Evolutionary conservation across 37 sponge, comb jelly and placozoan species (phyloP), one percentile per base, ranked within the genome.

Genomic region (Beroe ovata): DNA sequence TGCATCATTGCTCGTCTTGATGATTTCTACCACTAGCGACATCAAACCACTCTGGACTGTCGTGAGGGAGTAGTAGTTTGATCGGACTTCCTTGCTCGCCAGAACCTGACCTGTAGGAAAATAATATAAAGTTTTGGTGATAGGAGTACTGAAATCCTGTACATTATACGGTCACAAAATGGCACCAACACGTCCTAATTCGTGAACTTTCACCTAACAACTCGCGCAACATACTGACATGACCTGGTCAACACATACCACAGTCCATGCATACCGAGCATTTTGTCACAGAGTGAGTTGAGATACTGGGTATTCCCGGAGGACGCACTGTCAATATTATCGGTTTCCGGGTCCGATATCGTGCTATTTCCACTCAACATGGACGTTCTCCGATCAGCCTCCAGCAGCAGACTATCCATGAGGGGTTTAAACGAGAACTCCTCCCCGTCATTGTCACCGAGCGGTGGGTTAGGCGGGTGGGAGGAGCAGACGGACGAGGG

Each of bases 41-140:
- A 77, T 77, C 11, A 77, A 54, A 1, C 84, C 84, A 23, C 84
- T 77, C 84, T 77, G 54, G 2, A 77, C 69, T 14, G 25, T 66
- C 1, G 69, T 66, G 2, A 66, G 69, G 30, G 32, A 29, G 69
- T 66, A 66, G 69, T 66, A 66, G 16, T 30, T 29, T 1, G 8
- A 6, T 37, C 36, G 1, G 36, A 66, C 30, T 19, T 66, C 69
- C 36, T 66, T 66, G 16, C 30, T 33, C 8, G 16, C 30, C 69
- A 30, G 16, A 0, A 66, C 16, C 69, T 66, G 69, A 8, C 63
- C 63, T 62, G 63, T 28, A 29, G 63, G 63, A 16, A 16, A n/a
- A 19, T n/a, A n/a, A n/a, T n/a, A n/a, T n/a, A n/a, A n/a, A n/a
- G n/a, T n/a, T n/a, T n/a, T n/a, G n/a, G n/a, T n/a, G n/a, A n/a